Conservation (phyloP, 2,113 vertebrate species). For the Grallaria varia region DNA sequence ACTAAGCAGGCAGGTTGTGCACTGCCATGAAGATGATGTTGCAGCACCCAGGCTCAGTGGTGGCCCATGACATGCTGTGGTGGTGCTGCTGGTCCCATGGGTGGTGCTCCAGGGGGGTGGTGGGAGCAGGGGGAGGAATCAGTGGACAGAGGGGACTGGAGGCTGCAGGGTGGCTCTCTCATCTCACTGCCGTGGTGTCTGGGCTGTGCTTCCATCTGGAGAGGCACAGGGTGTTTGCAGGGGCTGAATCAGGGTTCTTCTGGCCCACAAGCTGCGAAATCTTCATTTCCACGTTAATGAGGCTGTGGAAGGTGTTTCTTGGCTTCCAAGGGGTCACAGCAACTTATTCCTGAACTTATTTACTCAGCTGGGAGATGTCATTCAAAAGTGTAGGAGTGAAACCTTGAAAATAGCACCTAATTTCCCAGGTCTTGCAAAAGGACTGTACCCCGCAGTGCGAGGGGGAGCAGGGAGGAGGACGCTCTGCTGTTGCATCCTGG, state of each 20-base stretch:
- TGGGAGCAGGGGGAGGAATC: neutral
- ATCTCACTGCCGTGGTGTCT: neutral
- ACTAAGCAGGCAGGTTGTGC: rapidly evolving
- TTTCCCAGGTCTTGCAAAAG: neutral
- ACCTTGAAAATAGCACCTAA: neutral
- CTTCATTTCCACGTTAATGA: neutral
- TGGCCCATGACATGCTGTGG: rapidly evolving
- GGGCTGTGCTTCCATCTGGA: neutral
- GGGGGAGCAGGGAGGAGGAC: neutral
- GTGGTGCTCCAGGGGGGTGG: rapidly evolving
- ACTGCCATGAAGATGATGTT: rapidly evolving
- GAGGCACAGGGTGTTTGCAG: neutral
- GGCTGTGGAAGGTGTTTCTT: neutral
- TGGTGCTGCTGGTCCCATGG: neutral
- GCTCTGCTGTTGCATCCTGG: neutral
- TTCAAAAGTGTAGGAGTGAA: neutral
- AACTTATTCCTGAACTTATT: neutral
- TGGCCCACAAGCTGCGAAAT: neutral
- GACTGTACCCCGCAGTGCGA: rapidly evolving
- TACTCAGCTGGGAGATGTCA: neutral
- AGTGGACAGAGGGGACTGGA: rapidly evolving
- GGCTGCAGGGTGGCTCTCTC: neutral
- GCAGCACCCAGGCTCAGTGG: rapidly evolving
- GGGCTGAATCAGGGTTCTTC: neutral
- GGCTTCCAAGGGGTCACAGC: neutral